These are phyloP conservation scores for Uloborus diversus DNA, from an alignment of 1,140 invertebrate species.

Conservation along the genomic window DNA sequence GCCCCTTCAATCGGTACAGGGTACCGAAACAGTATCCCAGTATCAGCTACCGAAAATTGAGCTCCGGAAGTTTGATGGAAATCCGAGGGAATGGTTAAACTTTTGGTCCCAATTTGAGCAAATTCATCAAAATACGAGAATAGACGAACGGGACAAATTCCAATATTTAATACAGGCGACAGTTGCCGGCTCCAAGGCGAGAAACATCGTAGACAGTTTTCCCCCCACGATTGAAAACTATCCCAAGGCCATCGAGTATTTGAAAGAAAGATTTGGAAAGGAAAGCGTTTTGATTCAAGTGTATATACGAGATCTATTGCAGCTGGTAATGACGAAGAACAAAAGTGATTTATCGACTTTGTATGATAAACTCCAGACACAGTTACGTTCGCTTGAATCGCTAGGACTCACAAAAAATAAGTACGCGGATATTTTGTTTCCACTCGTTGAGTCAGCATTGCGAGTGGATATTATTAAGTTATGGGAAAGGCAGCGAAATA, in stretches of 20 bases:
- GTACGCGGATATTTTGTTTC: background rate
- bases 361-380: background rate
- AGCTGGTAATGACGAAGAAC: background rate
- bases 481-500: background rate
- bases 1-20: too few species aligned
- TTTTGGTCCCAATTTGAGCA: background rate
- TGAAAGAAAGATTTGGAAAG: constrained; percentile 51
- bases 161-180: background rate
- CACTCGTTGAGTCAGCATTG: background rate
- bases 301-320: constrained; percentile 15
- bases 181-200: background rate
- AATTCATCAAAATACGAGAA: background rate
- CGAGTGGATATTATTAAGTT: background rate
- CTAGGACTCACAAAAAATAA: background rate
- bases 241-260: constrained; percentile 34
- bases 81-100: background rate
- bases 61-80: background rate
- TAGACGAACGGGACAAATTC: background rate
- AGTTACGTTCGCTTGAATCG: background rate
- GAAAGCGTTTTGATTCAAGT: constrained; percentile 52
- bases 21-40: too few species aligned
- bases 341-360: background rate
- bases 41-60: too few species aligned
- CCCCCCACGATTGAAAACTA: constrained; percentile 25
- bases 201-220: constrained; percentile 55